A percentile compares a stretch with the other conserved stretches of the same genome.
Conservation (phyloP, 2,888 invertebrate species). For the Carabus problematicus region DNA sequence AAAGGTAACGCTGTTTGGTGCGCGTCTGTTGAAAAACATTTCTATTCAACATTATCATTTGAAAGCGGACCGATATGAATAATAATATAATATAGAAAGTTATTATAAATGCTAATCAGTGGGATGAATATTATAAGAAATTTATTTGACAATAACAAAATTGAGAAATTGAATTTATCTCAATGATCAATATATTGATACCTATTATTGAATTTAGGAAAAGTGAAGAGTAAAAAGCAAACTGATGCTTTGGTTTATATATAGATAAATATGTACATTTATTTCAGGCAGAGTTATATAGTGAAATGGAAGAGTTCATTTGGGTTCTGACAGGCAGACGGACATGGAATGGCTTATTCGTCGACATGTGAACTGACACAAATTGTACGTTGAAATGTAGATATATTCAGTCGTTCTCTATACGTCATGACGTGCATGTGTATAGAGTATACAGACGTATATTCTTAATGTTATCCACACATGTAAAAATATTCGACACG, state of each 20-base stretch:
- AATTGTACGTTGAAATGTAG: slow-evolving; percentile 7
- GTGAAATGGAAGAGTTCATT: slow-evolving; percentile 10
- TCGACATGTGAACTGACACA: slow-evolving; percentile 6
- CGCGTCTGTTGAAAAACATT: slow-evolving; percentile 25
- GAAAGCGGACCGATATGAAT: neutral
- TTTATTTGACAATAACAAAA: too few relatives aligned
- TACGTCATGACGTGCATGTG: neutral
- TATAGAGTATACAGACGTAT: neutral
- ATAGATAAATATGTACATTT: slow-evolving; percentile 4
- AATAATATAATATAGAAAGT: neutral
- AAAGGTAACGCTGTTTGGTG: slow-evolving; percentile 1
- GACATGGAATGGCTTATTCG: slow-evolving; percentile 1
- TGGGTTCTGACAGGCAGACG: slow-evolving; percentile 2
- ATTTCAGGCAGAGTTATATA: neutral
- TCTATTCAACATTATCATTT: slow-evolving; percentile 34
- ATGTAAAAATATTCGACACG: too few relatives aligned
- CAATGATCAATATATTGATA: neutral
- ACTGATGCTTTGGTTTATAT: slow-evolving; percentile 9
- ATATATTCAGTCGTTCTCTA: neutral
- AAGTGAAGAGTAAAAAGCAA: slow-evolving; percentile 7
- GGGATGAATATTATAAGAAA: slow-evolving; percentile 6
- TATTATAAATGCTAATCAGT: neutral
- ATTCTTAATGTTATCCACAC: neutral
- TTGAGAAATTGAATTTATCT: too few relatives aligned
- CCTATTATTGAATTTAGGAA: slow-evolving; percentile 4